Percentiles rank a stretch among this genome's conserved stretches.
phyloP scores from a whole-genome alignment of 92 coral and sea anemone species.

The Pocillopora meandrina region DNA sequence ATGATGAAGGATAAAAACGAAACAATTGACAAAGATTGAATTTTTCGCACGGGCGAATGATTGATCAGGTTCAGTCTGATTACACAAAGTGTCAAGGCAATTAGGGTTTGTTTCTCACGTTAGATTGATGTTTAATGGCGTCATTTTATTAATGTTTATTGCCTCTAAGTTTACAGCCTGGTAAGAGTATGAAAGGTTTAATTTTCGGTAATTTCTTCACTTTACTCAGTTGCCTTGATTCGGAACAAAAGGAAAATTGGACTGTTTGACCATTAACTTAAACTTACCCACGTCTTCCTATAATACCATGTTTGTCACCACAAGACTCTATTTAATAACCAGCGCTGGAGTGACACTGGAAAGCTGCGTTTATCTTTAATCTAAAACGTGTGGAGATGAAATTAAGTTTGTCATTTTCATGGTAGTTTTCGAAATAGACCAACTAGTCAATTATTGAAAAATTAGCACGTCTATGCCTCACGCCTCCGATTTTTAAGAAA shows the following conservation, averaged over 20 bases:
- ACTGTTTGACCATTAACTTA: neutral
- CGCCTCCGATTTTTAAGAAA: neutral
- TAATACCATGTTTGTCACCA: slow-evolving; percentile 17
- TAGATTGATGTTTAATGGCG: neutral
- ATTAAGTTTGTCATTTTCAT: slow-evolving; percentile 3
- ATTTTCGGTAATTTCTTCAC: slow-evolving; percentile 16
- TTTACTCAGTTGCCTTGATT: slow-evolving; percentile 29
- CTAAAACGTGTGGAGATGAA: slow-evolving; percentile 2
- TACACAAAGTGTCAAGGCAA: slow-evolving; percentile 6
- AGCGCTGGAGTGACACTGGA: neutral
- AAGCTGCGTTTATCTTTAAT: slow-evolving; percentile 37
- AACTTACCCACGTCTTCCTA: neutral
- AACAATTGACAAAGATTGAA: neutral
- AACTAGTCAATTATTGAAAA: slow-evolving; percentile 10
- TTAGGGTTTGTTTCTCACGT: neutral
- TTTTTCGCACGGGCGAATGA: neutral
- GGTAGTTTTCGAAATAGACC: neutral
- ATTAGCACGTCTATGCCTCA: neutral
- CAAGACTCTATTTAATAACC: slow-evolving; percentile 27
- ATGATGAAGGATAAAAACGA: neutral
- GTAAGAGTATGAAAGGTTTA: slow-evolving; percentile 7
- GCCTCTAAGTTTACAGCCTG: slow-evolving; percentile 1
- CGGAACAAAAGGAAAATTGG: neutral
- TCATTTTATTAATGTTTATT: neutral
- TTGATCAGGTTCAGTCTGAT: neutral